Base-by-base conservation (phyloP, 2,888 invertebrate genomes). In the Apoda limacodes region DNA sequence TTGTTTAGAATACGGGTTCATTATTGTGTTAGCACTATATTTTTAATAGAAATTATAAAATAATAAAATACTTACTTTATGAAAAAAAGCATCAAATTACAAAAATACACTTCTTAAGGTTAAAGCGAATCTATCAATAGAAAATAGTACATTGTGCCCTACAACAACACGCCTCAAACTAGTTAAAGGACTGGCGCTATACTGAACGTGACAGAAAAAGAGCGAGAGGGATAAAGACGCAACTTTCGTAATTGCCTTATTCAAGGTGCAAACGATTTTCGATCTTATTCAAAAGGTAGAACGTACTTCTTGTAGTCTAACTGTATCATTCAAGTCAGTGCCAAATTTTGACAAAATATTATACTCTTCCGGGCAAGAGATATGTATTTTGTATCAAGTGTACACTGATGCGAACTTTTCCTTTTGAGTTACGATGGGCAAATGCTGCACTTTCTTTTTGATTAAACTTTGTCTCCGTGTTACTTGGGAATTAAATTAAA, bases 291-390 rank as follows among this genome's bases (percentile, higher is more conserved):
- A 32, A 24, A 28, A 22, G 32, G 27, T 23, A 32, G 32, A 32
- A 27, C 32, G 32, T 32, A 28, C 24, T 32, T 32, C 28, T 32
- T 28, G 27, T 27, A 27, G 23, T 32, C 32, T 23, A 32, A 23
- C 32, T 32, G 17, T 30, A 24, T 30, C 12, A 30, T 30, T 24
- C 23, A 28, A 22, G 32, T 32, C 24, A 32, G 32, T 22, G 32
- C 32, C 25, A 32, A 32, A 32, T 32, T 32, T 32, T 26, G 22
- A n/a, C 15, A 13, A 22, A 22, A 29, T 15, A 9, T n/a, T n/a
- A n/a, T n/a, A n/a, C n/a, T n/a, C n/a, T n/a, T n/a, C n/a, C 22
- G 29, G 22, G 13, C 29, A 29, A 29, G 29, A 13, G 29, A 29
- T 13, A 29, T 30, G n/a, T n/a, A n/a, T n/a, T n/a, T n/a, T n/a